Percentiles rank a stretch among this genome's conserved stretches.
Conservation (phyloP, 2,888 invertebrate species). For the Formica aserva region DNA sequence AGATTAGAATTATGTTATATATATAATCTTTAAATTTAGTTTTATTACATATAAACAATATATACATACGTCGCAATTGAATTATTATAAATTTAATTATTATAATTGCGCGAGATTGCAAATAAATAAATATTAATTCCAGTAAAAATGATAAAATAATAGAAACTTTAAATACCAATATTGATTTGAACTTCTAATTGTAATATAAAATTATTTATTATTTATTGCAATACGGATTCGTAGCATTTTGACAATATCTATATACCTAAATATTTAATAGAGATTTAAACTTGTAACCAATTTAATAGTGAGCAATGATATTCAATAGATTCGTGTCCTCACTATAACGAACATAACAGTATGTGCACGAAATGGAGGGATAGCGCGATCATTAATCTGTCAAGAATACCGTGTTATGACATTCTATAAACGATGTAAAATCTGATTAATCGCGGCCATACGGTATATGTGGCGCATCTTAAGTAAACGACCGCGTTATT, state of each 20-base stretch:
- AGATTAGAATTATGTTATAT: neutral
- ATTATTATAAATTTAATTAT: conserved; percentile 14
- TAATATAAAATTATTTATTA: neutral
- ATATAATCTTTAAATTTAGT: neutral
- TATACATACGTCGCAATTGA: neutral
- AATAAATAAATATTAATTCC: neutral
- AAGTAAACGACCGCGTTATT: conserved; percentile 82
- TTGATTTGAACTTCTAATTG: neutral
- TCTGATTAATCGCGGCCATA: conserved; percentile 75
- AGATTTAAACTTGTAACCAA: conserved; percentile 8
- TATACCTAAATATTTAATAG: neutral
- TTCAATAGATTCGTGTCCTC: conserved; percentile 68
- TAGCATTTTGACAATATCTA: neutral
- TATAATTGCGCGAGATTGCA: neutral
- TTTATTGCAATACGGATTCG: neutral
- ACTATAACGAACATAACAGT: conserved; percentile 44
- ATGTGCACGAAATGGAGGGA: conserved; percentile 55
- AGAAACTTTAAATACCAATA: neutral
- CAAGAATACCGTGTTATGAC: conserved; percentile 81
- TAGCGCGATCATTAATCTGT: conserved; percentile 75
- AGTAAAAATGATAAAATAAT: neutral
- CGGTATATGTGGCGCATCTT: conserved; percentile 67
- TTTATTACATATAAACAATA: neutral
- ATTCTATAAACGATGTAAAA: conserved; percentile 78
- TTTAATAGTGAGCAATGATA: conserved; percentile 63